Base-by-base conservation (phyloP, 2,888 invertebrate genomes). In the Heterodera filipjevi region DNA sequence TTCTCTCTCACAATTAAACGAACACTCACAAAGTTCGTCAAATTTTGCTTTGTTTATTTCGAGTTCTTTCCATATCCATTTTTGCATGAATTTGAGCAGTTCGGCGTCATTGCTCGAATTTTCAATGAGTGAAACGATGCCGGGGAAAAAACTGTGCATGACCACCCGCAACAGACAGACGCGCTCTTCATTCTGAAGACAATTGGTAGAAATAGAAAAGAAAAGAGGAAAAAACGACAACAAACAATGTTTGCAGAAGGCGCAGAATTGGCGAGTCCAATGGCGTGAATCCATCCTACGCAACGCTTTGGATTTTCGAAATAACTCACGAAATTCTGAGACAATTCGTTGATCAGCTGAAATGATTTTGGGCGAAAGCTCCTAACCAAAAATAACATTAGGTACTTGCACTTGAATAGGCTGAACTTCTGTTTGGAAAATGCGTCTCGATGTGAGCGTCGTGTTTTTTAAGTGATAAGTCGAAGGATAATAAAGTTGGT, bases 61-160 rank as follows among this genome's bases (percentile, higher is more conserved):
- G 22, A 79, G 79, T 32, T 79, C 79, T 35, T 79, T 79, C 79
- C 79, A 79, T n/a, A 77, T 66, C 79, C 79, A 79, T 33, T 71
- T 68, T 27, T 79, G 79, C 30, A 79, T 79, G 33, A 79, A 79
- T 30, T 77, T 79, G 14, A 79, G 46, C 64, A 44, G 14, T 32
- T 79, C 79, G 10, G 44, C 33, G 16, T 71, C 35, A 6, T 14
- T 5, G n/a, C 1, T 27, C n/a, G 64, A 30, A 3, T 70, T 35
- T 16, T 79, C 71, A 35, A 79, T 71, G 12, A 79, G 71, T 12
- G 66, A 64, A 19, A 79, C 19, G 22, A 79, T 44, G 44, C 77
- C 76, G 12, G 78, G 78, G 35, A 79, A 78, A n/a, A 59, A 79
- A 30, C 30, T 59, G 53, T 79, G 78, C 32, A 79, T 46, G 5